Base-by-base conservation (phyloP, 2,888 invertebrate genomes). In the Synergus itoensis region DNA sequence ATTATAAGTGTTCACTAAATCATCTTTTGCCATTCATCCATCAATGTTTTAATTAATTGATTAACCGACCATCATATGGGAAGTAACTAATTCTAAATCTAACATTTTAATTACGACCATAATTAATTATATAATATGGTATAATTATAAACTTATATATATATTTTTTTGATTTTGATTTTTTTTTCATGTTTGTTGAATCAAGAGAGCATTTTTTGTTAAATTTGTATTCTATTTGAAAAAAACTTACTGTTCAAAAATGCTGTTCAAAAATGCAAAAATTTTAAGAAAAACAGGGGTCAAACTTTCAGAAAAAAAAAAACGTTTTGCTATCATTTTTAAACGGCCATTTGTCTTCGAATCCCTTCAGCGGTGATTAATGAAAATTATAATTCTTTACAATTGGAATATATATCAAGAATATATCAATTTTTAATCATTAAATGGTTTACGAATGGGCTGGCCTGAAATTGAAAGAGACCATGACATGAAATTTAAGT, bases 401-500 rank as follows among this genome's bases (percentile, higher is more conserved):
- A 53, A n/a, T 1, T n/a, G 8, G 8, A 53, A 53, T n/a, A n/a
- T n/a, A 7, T 53, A 53, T n/a, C 16, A n/a, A 53, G 8, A 53
- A 53, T 53, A 53, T 7, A 53, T 53, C 8, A 53, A 53, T 53
- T 2, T 53, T 53, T 8, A 16, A 53, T 7, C n/a, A 53, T 53
- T n/a, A 53, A n/a, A n/a, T 12, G 53, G n/a, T 53, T 53, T 16
- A n/a, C n/a, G 53, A 53, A n/a, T n/a, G n/a, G 16, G 16, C 8
- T 2, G n/a, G 1, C 53, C n/a, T 53, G n/a, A n/a, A 53, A n/a
- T 8, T 16, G 53, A 53, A 53, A 53, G 53, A 53, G 53, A 53
- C 53, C 53, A n/a, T 53, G 53, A 53, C 53, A 53, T 53, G n/a
- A 53, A n/a, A 53, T 53, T 53, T 53, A 53, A 53, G n/a, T 53